Conservation (phyloP, 37 sponge, comb jelly and placozoan species). For the Agelas oroides region DNA sequence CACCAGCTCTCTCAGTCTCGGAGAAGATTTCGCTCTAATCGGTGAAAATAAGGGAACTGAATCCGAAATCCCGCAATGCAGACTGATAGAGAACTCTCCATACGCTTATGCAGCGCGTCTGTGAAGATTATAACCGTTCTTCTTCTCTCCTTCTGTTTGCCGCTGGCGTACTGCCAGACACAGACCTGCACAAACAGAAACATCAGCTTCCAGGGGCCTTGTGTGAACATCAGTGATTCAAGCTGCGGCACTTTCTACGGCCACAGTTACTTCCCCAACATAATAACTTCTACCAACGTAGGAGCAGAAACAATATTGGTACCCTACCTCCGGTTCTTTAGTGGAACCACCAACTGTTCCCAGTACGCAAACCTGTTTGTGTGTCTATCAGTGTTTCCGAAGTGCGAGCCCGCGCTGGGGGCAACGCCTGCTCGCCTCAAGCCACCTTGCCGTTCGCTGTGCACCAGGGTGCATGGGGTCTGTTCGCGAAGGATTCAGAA, state of each 20-base stretch:
- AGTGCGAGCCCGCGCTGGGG: not conserved
- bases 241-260: constrained; percentile 22
- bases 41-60: no score
- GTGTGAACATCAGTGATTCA: not conserved
- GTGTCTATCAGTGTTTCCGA: constrained; percentile 44
- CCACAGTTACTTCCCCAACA: constrained; percentile 27
- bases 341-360: constrained; percentile 4
- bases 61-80: no score
- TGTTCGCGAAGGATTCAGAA: not conserved
- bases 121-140: not conserved
- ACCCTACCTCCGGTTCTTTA: not conserved
- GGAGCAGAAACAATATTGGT: not conserved
- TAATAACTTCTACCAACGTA: not conserved
- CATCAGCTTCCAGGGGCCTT: not conserved
- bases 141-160: not conserved
- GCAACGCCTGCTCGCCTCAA: not conserved
- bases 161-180: not conserved
- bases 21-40: no score
- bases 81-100: no score
- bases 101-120: no score
- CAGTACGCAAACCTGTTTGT: not conserved
- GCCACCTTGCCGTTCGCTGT: constrained; percentile 25
- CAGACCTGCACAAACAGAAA: not conserved
- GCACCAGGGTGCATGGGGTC: not conserved
- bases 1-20: no score